Evolutionary conservation across 2,888 invertebrate genomes (phyloP), one percentile per base, ranked within the genome.

Genomic region (Dryococelus australis): DNA sequence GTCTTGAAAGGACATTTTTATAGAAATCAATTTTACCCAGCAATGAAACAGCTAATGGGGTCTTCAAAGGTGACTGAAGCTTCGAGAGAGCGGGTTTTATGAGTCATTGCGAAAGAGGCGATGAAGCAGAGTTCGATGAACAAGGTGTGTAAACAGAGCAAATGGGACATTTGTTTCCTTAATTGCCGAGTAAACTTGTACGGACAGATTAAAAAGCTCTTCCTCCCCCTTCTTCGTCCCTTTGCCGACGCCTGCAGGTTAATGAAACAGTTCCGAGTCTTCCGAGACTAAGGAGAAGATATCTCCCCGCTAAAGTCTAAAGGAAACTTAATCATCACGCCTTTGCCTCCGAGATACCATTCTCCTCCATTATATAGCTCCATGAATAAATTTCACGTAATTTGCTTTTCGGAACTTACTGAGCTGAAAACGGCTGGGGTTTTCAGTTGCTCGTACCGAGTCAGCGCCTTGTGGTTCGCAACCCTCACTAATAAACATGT

Each of bases 301-400:
- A 47, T 47, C 47, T 47, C 16, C 47, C 47, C 47, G 8, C 47
- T 47, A 65, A 65, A 8, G 65, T 65, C 65, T 65, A 20, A 65
- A 65, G 65, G 65, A 65, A 65, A 65, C 65, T 65, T 65, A 65
- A 65, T 65, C 65, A 65, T 65, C 65, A 9, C 65, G 65, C 65
- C 65, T 65, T 65, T 65, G 20, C 65, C 65, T n/a, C 8, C 20
- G 65, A 65, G 65, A n/a, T 65, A n/a, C 65, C 65, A 24, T 16
- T 65, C 65, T 20, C 65, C n/a, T 20, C 65, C 1, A 65, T 65
- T 65, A 10, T n/a, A n/a, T 65, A 10, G 65, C 65, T 65, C 65
- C 65, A 65, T 65, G 65, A 65, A 65, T 65, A 65, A 65, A 65
- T 65, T 65, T 12, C 65, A 65, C 20, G 24, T 65, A 65, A 16